A percentile compares a stretch with the other conserved stretches of the same genome.
phyloP scores from a whole-genome alignment of 1,140 invertebrate genomes.

The Ptiloglossa arizonensis region DNA sequence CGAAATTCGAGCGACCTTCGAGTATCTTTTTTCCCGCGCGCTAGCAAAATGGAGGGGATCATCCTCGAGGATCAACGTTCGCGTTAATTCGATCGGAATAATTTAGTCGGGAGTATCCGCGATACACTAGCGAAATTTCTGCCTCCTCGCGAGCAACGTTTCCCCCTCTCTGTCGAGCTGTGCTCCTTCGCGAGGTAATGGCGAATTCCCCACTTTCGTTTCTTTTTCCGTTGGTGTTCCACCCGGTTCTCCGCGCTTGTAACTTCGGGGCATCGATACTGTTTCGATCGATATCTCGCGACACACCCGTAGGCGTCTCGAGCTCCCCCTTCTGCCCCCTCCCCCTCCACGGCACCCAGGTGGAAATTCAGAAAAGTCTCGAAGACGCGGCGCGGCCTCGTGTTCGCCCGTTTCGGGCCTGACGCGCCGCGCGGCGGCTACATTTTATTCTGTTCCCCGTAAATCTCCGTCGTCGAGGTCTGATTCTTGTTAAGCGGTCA shows the following conservation, averaged over 20 bases:
- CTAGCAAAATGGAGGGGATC: too few species aligned
- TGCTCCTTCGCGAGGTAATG: neutral
- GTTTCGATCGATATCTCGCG: neutral
- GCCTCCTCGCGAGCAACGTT: too few species aligned
- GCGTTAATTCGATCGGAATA: constrained; percentile 14
- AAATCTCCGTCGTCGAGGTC: constrained; percentile 13
- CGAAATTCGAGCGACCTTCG: constrained; percentile 25
- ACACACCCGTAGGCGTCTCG: neutral
- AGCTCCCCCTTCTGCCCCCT: too few species aligned
- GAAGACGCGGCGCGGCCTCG: neutral
- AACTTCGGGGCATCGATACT: neutral
- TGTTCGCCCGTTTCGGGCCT: neutral
- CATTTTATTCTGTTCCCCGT: constrained; percentile 13
- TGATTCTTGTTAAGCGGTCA: constrained; percentile 32
- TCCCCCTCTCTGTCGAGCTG: too few species aligned
- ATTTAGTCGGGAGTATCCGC: neutral
- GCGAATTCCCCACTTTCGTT: neutral
- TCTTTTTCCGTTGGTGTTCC: neutral
- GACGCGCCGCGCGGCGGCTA: neutral
- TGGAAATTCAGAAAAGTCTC: neutral
- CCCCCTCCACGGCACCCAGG: too few species aligned
- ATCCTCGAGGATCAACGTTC: too few species aligned
- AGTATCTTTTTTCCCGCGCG: constrained; percentile 9
- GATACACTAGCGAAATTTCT: neutral
- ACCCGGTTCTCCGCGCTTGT: neutral